Conservation (phyloP, 2,888 invertebrate genomes). For the Luffia ferchaultella region DNA sequence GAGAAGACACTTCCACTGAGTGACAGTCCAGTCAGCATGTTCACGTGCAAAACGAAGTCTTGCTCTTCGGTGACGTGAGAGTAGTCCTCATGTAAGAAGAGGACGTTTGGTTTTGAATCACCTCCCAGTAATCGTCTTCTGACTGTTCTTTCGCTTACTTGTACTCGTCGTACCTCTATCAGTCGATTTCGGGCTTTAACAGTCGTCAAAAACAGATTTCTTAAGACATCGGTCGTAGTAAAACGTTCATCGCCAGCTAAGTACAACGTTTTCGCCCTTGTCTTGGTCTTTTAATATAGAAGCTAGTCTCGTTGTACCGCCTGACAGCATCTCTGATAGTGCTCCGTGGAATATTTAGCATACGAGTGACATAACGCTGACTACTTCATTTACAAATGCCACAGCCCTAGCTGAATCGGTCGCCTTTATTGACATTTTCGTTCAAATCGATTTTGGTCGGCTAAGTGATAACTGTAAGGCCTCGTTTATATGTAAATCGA, state of each 20-base stretch:
- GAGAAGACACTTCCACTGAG: not conserved
- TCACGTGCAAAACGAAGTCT: slow-evolving; percentile 4
- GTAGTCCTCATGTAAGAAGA: not conserved
- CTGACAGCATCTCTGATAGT: not conserved
- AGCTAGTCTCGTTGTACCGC: no score
- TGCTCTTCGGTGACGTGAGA: not conserved
- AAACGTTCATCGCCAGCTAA: slow-evolving; percentile 2
- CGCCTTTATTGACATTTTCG: no score
- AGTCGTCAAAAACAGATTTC: slow-evolving; percentile 2
- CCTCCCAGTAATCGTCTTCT: not conserved
- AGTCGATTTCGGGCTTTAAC: slow-evolving; percentile 1
- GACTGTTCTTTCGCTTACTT: not conserved
- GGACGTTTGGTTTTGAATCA: not conserved
- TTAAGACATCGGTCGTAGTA: not conserved
- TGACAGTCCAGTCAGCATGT: no score
- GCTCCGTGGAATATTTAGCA: not conserved
- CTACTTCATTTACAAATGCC: not conserved
- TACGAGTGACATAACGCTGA: not conserved
- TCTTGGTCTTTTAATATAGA: no score
- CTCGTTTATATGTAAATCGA: no score
- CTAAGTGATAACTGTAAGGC: no score
- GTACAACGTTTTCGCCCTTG: slow-evolving; percentile 2
- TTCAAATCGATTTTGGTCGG: no score
- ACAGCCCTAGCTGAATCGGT: not conserved
- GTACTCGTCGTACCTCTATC: not conserved